Conservation (phyloP, 2,797 vertebrate genomes). For the Hyperoplus immaculatus region DNA sequence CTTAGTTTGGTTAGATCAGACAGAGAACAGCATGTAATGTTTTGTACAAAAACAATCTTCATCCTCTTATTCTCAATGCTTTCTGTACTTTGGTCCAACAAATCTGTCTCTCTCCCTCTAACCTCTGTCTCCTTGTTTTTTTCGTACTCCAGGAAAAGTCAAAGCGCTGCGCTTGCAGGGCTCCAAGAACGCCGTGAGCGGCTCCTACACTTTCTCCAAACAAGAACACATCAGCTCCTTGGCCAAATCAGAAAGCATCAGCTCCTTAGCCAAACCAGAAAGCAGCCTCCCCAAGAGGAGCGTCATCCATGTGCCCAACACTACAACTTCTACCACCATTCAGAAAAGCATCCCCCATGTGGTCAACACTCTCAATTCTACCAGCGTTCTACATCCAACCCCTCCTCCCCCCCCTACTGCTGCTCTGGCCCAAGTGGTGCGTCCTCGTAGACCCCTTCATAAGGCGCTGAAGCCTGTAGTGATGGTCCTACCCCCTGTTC, state of each 20-base stretch:
- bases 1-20: constrained; percentile 1
- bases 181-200: constrained; percentile 25
- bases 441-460: constrained; percentile 40
- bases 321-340: neutral
- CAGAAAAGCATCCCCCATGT: constrained; percentile 5
- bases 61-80: neutral
- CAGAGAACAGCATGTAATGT: neutral
- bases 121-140: constrained; percentile 22
- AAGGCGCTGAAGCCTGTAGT: constrained; percentile 80
- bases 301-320: neutral
- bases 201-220: constrained; percentile 16
- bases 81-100: constrained; percentile 7
- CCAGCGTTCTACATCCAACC: rapidly evolving
- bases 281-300: constrained; percentile 1
- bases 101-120: neutral
- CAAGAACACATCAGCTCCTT: constrained; percentile 4
- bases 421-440: neutral
- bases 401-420: neutral
- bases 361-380: neutral
- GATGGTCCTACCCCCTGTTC: constrained; percentile 81
- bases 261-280: constrained; percentile 31
- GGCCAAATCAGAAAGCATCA: constrained; percentile 28
- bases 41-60: neutral
- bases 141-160: constrained; percentile 60
- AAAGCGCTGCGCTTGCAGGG: constrained; percentile 36